Evolutionary conservation across 2,113 vertebrate species (phyloP).

Genomic region (Nothobranchius furzeri): DNA sequence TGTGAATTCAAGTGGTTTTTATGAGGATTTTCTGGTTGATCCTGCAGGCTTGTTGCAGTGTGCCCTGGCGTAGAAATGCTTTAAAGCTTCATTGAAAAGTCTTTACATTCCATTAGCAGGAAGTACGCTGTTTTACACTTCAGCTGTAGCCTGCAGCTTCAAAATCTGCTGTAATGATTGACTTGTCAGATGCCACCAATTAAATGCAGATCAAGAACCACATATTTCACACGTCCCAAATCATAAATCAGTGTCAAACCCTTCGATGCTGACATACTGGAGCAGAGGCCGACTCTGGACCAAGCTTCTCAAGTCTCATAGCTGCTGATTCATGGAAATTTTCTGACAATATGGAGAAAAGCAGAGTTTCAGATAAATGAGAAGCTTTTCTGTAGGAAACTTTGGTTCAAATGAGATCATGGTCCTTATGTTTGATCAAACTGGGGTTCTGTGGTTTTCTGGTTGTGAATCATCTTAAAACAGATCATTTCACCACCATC

Average conservation of each 20-base stretch:
- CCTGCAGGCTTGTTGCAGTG: constrained; percentile 22
- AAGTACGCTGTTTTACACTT: constrained; percentile 9
- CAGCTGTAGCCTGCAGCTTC: constrained; percentile 10
- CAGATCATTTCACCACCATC: constrained; percentile 25
- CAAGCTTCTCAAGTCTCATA: constrained; percentile 61
- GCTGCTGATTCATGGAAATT: constrained; percentile 69
- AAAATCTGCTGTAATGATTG: constrained; percentile 12
- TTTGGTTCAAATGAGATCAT: constrained; percentile 78
- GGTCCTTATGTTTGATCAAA: constrained; percentile 71
- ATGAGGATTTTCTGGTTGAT: constrained; percentile 43
- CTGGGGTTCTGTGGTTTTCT: constrained; percentile 65
- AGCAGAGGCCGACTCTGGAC: constrained; percentile 13
- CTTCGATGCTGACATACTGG: constrained; percentile 26
- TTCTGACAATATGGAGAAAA: constrained; percentile 63
- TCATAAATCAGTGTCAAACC: constrained; percentile 55
- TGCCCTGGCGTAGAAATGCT: constrained; percentile 16
- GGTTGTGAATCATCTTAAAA: constrained; percentile 50
- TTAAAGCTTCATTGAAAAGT: constrained; percentile 29
- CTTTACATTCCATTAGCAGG: constrained; percentile 9
- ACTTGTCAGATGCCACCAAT: constrained; percentile 7
- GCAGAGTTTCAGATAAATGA: constrained; percentile 62
- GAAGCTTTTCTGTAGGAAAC: constrained; percentile 73
- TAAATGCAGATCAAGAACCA: constrained; percentile 26
- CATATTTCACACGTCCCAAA: constrained; percentile 22
- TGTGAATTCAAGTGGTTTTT: constrained; percentile 45